Evolutionary conservation across 1,140 invertebrate species (phyloP).

Genomic region (Chironomus striatipennis): DNA sequence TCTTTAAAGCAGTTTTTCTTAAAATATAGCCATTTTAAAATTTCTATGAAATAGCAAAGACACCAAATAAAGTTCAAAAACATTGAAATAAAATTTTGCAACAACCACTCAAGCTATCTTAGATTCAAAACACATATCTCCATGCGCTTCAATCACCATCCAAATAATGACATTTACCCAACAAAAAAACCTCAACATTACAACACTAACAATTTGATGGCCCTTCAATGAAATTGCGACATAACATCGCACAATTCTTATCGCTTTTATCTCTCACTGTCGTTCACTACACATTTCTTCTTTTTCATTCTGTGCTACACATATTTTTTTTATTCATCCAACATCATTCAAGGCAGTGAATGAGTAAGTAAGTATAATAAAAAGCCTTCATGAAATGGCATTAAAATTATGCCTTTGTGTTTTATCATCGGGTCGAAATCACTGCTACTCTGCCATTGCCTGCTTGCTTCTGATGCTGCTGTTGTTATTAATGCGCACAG

Average conservation of each 20-base stretch:
- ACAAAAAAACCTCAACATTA: not conserved
- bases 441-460: not conserved
- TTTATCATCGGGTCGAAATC: constrained; percentile 5
- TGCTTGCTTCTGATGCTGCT: not conserved
- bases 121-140: no score
- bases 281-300: not conserved
- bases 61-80: no score
- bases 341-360: not conserved
- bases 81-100: no score
- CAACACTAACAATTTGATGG: not conserved
- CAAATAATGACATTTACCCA: no score
- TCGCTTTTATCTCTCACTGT: not conserved
- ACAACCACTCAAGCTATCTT: no score
- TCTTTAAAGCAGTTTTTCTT: no score
- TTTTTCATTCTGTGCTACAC: no score
- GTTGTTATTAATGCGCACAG: not conserved
- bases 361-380: not conserved
- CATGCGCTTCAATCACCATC: no score
- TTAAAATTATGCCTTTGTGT: not conserved
- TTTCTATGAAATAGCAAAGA: no score
- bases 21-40: no score
- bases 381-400: not conserved
- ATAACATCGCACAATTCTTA: constrained; percentile 13
- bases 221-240: constrained; percentile 12
- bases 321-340: not conserved